Base-by-base conservation (phyloP, 2,113 vertebrate genomes). In the Bubo bubo region DNA sequence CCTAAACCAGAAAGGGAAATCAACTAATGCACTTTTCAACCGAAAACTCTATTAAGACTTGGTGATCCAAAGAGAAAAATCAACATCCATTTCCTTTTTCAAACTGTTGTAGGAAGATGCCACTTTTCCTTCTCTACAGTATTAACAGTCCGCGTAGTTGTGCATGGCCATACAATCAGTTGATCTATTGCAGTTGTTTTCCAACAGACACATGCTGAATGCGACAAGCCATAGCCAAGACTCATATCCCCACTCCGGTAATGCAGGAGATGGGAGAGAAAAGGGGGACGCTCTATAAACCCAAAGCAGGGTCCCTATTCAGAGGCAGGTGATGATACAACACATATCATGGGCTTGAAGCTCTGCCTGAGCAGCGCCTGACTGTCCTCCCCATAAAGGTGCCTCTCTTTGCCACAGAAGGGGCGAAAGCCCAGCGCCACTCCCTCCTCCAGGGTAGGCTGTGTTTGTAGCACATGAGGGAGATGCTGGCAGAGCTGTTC, bases 381-480 rank as follows among this genome's bases (percentile, higher is more conserved):
- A 22, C n/a, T 18, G 23, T 27, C 35, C 45, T 60, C 39, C 34
- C 39, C 14, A 9, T 2, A 8, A 62, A 47, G 37, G 17, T 19
- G 50, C 21, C 45, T 53, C 28, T 62, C 63, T 22, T 7, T 37
- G 70, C 85, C 9, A 21, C 22, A 62, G 56, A 59, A 35, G 3
- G 28, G 60, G 9, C 41, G 20, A 30, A 71, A 63, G 52, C 23
- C 43, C 77, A 82, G 85, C 62, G 28, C 18, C 58, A 6, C 79
- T 12, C 28, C 45, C 34, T 49, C 41, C 70, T 72, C n/a, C 74
- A 82, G 35, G 50, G 37, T 0, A 63, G 30, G 74, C 32, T 14
- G 30, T n/a, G 68, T 1, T 77, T 1, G 0, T 13, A 49, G 2
- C 58, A 50, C 34, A 35, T 45, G 43, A 47, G 53, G 70, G 49